A percentile compares a stretch with the other conserved stretches of the same genome.
phyloP scores from a whole-genome alignment of 1,140 invertebrate genomes.

The Lordiphosa stackelbergi region DNA sequence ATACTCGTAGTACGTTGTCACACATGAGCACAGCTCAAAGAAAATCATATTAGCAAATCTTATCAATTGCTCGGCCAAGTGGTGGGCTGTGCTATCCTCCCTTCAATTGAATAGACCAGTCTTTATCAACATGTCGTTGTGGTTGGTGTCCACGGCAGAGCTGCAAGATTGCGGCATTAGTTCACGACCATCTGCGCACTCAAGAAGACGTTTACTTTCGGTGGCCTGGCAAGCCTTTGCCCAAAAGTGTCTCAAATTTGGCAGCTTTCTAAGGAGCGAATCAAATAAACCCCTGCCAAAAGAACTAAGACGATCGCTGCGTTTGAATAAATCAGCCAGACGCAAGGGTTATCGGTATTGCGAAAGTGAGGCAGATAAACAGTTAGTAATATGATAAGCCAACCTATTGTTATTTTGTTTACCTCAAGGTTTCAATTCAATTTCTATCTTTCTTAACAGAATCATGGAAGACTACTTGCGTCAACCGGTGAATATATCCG shows the following conservation, averaged over 20 bases:
- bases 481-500: conserved; percentile 47
- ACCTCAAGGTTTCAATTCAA: conserved; percentile 9
- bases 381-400: conserved; percentile 70
- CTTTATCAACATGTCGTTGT: conserved; percentile 60
- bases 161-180: conserved; percentile 22
- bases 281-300: conserved; percentile 65
- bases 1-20: too few species aligned
- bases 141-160: conserved; percentile 51
- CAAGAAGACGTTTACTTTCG: conserved; percentile 23
- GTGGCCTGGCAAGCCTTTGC: conserved; percentile 51
- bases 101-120: conserved; percentile 28
- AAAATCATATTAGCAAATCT: conserved; percentile 30
- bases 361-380: conserved; percentile 79
- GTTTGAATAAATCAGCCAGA: conserved; percentile 73
- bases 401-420: conserved; percentile 26
- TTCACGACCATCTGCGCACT: conserved; percentile 11
- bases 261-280: conserved; percentile 42
- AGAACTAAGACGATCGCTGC: conserved; percentile 62
- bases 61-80: conserved; percentile 43
- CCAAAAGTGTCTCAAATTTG: conserved; percentile 40
- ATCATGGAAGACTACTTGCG: conserved; percentile 44
- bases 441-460: conserved; percentile 12
- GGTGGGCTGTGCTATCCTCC: conserved; percentile 5
- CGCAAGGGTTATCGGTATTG: conserved; percentile 78
- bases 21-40: too few species aligned